Percentiles rank a stretch among this genome's conserved stretches.
These are phyloP conservation scores for Albula goreensis DNA, from an alignment of 2,113 vertebrate species.

Conservation along the genomic window DNA sequence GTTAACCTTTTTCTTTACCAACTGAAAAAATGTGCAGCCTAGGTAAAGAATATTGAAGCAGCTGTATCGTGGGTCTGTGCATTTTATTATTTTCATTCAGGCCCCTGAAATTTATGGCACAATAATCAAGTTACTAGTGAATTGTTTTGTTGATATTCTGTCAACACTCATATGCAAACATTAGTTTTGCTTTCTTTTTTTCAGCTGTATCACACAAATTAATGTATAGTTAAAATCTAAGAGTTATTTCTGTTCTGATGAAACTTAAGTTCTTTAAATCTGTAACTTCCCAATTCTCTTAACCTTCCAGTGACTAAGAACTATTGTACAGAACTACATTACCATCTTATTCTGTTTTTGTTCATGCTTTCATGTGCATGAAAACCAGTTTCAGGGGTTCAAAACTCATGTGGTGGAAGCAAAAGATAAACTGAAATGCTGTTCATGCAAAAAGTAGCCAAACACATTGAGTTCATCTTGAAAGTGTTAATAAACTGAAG, in stretches of 20 bases:
- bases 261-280: neutral
- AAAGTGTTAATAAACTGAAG: neutral
- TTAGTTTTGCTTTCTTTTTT: neutral
- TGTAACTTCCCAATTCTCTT: neutral
- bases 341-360: neutral
- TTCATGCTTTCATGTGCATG: neutral
- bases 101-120: too few relatives aligned
- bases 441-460: slow-evolving; percentile 9
- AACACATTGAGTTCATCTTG: slow-evolving; percentile 4
- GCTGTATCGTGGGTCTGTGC: neutral
- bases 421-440: neutral
- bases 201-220: neutral
- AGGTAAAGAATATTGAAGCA: neutral
- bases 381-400: neutral
- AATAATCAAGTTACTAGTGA: too few relatives aligned
- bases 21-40: slow-evolving; percentile 8
- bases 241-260: neutral
- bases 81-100: slow-evolving; percentile 35
- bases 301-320: neutral
- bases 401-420: neutral
- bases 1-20: neutral
- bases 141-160: too few relatives aligned
- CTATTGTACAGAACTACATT: neutral
- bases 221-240: neutral
- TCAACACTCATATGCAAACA: neutral